Percentiles rank a stretch among this genome's conserved stretches.
Conservation (phyloP, 2,888 invertebrate species). For the Labia minor region DNA sequence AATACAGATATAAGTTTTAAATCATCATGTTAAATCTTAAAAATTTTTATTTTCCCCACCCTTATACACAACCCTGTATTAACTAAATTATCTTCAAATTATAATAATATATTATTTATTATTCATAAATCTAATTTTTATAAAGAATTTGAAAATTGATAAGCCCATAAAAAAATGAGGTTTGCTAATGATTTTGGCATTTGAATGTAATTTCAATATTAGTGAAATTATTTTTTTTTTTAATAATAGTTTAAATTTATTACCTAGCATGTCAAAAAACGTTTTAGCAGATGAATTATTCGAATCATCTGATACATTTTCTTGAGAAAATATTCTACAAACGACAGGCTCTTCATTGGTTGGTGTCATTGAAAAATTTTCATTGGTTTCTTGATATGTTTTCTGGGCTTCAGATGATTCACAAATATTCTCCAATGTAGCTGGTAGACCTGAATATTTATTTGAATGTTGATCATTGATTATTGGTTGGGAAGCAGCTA, state of each 20-base stretch:
- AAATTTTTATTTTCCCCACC: background rate
- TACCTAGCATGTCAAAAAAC: constrained; percentile 40
- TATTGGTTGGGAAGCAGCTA: background rate
- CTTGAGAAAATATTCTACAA: constrained; percentile 38
- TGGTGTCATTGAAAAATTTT: constrained; percentile 19
- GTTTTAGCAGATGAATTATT: constrained; percentile 33
- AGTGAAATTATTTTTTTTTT: too few species aligned
- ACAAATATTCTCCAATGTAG: constrained; percentile 18
- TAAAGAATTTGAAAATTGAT: too few species aligned
- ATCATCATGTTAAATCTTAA: background rate
- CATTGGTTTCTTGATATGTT: constrained; percentile 18
- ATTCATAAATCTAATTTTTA: too few species aligned
- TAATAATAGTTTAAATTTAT: too few species aligned
- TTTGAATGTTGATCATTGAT: background rate
- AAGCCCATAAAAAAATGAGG: too few species aligned
- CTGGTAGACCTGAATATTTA: constrained; percentile 3
- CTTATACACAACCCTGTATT: too few species aligned
- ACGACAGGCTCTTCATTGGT: constrained; percentile 38
- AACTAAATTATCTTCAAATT: too few species aligned
- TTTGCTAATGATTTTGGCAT: too few species aligned
- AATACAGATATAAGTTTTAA: background rate
- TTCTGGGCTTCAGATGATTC: constrained; percentile 13
- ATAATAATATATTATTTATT: too few species aligned
- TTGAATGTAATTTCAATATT: too few species aligned
- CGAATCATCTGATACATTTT: constrained; percentile 29